A percentile compares a stretch with the other conserved stretches of the same genome.
Conservation (phyloP, 2,797 vertebrate genomes). For the Gambelia wislizenii region DNA sequence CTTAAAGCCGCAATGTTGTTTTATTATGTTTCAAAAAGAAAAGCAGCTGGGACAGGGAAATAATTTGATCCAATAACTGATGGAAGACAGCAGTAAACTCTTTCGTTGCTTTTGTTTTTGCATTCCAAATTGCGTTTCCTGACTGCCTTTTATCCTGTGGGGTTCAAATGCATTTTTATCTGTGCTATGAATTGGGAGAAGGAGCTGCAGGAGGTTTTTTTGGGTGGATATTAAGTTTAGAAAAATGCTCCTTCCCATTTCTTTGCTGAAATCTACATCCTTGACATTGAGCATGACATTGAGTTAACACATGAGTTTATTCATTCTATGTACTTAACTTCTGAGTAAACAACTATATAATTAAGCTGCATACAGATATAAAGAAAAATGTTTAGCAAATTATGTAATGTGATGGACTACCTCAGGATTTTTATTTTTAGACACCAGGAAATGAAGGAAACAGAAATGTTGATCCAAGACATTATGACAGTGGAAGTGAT, state of each 20-base stretch:
- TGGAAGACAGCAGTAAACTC: background rate
- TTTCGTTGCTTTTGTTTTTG: background rate
- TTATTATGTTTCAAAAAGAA: background rate
- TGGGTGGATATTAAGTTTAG: background rate
- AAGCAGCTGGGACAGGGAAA: background rate
- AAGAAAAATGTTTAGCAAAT: background rate
- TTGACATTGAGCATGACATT: background rate
- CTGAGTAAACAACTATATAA: background rate
- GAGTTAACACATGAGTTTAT: background rate
- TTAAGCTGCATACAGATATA: background rate
- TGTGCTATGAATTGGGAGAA: background rate
- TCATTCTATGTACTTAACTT: background rate
- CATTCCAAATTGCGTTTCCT: background rate
- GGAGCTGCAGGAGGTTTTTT: background rate
- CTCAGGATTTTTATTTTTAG: background rate
- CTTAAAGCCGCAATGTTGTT: background rate
- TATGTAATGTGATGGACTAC: background rate
- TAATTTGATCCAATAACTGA: background rate
- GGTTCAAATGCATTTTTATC: background rate
- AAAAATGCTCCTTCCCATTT: background rate
- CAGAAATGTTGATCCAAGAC: background rate
- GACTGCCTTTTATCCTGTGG: background rate
- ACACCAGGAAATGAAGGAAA: background rate
- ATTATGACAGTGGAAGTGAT: no score
- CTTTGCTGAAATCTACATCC: background rate